Evolutionary conservation across 2,888 invertebrate species (phyloP), one percentile per base, ranked within the genome.

Genomic region (Athetis lepigone): DNA sequence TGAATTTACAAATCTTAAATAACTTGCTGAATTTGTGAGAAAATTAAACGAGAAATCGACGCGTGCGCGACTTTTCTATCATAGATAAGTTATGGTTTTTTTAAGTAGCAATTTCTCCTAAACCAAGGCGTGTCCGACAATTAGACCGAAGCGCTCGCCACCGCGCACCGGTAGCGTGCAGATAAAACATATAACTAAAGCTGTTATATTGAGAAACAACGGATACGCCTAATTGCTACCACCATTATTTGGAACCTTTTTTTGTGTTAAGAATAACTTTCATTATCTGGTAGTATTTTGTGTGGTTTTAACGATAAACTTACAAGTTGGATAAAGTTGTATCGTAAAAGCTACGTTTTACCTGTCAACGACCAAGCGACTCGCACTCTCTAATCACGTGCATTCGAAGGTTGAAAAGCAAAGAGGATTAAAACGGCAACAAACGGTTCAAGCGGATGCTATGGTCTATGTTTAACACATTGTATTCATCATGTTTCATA

Each of bases 191-290:
- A 77, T 60, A 75, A 71, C 69, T 70, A 77, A 67, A 74, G 67
- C 78, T 75, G 81, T 84, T 85, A 79, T 69, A 84, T 83, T 83
- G 81, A 81, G 85, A 83, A 87, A 86, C 84, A 88, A 83, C 90
- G 90, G 89, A 90, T 85, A 86, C 74, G 57, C 57, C 77, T 89
- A 88, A 89, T 90, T 84, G 81, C 81, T 62, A 57, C 23, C 45
- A 37, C 29, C 64, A 79, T 79, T 77, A 77, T 29, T 62, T 23
- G 52, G 21, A 16, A 39, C 21, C n/a, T n/a, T n/a, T 43, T 64
- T 69, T 58, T 62, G 33, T 65, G 43, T 46, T 50, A 18, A 25
- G 27, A 62, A 60, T 52, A 49, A 54, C 57, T 58, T 68, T 68
- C 58, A n/a, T 51, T 55, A 50, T n/a, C n/a, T 55, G 50, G 46